A percentile compares a stretch with the other conserved stretches of the same genome.
Conservation (phyloP, 2,888 invertebrate genomes). For the Drosophila maculinotata region DNA sequence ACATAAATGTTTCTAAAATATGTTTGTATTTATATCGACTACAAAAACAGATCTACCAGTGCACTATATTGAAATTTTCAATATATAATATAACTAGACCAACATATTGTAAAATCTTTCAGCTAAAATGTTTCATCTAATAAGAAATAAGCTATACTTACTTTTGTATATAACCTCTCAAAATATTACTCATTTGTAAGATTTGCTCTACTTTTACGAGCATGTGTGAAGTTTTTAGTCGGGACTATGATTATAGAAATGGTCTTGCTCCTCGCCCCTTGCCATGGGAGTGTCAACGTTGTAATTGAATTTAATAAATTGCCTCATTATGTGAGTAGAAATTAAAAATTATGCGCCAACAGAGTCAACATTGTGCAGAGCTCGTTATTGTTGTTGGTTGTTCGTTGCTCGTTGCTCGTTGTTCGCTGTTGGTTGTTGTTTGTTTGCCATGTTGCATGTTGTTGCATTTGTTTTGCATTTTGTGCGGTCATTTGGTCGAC, state of each 20-base stretch:
- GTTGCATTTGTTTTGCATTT: constrained; percentile 68
- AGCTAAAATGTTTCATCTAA: too few relatives aligned
- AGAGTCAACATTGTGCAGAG: constrained; percentile 39
- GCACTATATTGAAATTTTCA: too few relatives aligned
- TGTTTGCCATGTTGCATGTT: constrained; percentile 37
- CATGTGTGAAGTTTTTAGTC: background rate
- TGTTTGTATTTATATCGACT: too few relatives aligned
- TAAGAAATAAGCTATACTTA: too few relatives aligned
- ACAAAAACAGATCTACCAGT: too few relatives aligned
- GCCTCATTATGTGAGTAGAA: constrained; percentile 83
- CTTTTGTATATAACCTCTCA: too few relatives aligned
- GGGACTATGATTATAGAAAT: background rate
- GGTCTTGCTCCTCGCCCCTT: background rate
- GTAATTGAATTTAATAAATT: constrained; percentile 85
- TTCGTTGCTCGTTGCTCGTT: too few relatives aligned
- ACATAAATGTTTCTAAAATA: too few relatives aligned
- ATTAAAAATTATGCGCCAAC: constrained; percentile 70
- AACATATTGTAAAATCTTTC: too few relatives aligned
- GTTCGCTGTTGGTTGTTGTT: constrained; percentile 20
- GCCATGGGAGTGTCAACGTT: constrained; percentile 82
- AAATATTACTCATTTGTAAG: too few relatives aligned
- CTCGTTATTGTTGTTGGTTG: constrained; percentile 41
- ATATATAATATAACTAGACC: too few relatives aligned
- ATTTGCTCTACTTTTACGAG: too few relatives aligned
- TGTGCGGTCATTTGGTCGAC: constrained; percentile 72